phyloP scores from a whole-genome alignment of 2,888 invertebrate species.

The Drosophila mimica region DNA sequence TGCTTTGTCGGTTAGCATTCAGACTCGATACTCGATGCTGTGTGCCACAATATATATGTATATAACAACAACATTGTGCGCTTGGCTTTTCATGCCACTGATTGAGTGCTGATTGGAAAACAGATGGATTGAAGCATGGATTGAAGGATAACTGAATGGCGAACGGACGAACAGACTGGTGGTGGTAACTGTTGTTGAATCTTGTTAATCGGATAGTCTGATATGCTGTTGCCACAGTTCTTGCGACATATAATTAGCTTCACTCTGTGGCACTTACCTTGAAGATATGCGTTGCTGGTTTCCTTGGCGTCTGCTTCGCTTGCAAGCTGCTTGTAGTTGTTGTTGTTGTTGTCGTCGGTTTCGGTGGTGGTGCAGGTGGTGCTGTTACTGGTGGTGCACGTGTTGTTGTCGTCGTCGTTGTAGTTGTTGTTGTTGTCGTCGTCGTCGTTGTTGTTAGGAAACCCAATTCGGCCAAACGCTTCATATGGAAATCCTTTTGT shows the following conservation, averaged over 20 bases:
- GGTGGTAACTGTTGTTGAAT: constrained; percentile 46
- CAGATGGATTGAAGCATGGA: constrained; percentile 60
- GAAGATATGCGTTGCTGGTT: constrained; percentile 78
- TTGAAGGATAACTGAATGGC: constrained; percentile 46
- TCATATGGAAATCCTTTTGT: constrained; percentile 93
- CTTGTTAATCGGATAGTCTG: constrained; percentile 53
- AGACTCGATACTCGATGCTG: constrained; percentile 31
- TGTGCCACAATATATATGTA: constrained; percentile 12
- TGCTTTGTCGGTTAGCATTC: constrained; percentile 76
- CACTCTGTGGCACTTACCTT: constrained; percentile 58
- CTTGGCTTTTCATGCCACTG: constrained; percentile 69
- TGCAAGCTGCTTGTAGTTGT: constrained; percentile 84
- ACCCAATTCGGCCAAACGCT: constrained; percentile 86
- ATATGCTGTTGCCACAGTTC: constrained; percentile 12
- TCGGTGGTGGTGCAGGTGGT: constrained; percentile 65
- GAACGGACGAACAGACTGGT: not conserved
- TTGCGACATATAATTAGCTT: constrained; percentile 57
- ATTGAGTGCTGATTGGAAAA: constrained; percentile 81
- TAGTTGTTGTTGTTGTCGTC: constrained; percentile 86
- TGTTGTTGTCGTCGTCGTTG: constrained; percentile 83
- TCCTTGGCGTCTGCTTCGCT: constrained; percentile 79
- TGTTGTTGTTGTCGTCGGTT: constrained; percentile 80
- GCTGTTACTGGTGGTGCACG: not conserved
- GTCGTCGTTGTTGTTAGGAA: constrained; percentile 86
- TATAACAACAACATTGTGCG: constrained; percentile 61